These are phyloP conservation scores for Archilochus colubris DNA, from an alignment of 2,113 vertebrate genomes.

Conservation along the genomic window DNA sequence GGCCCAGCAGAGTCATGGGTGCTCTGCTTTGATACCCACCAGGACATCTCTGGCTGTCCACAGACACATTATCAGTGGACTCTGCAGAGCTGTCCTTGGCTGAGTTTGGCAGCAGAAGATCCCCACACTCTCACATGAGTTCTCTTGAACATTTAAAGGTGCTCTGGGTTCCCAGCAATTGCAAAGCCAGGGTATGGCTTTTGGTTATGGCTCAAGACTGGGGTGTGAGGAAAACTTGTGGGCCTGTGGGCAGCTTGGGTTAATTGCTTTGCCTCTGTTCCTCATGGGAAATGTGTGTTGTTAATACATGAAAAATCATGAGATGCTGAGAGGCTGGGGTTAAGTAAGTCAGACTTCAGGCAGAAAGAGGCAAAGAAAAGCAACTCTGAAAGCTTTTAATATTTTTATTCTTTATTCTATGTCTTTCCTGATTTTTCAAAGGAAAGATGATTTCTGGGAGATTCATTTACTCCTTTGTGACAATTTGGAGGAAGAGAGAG, in stretches of 20 bases:
- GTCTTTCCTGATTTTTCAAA: neutral
- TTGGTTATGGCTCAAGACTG: neutral
- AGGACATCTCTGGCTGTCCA: neutral
- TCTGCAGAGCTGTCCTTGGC: neutral
- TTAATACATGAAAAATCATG: neutral
- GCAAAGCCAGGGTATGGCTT: neutral
- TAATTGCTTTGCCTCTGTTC: neutral
- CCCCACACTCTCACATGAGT: neutral
- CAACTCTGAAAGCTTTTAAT: neutral
- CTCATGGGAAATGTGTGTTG: neutral
- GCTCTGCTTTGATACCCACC: too few relatives aligned
- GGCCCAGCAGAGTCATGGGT: neutral
- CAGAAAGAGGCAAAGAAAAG: neutral
- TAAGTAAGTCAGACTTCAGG: neutral
- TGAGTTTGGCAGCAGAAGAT: neutral
- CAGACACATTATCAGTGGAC: rapidly evolving
- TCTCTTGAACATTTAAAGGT: neutral
- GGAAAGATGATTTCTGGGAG: neutral
- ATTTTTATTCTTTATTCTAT: neutral
- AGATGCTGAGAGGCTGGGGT: neutral
- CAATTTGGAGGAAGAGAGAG: neutral
- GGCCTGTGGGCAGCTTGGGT: neutral
- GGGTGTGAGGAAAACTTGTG: neutral
- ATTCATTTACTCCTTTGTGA: neutral
- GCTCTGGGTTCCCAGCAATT: neutral